Percentiles rank a stretch among this genome's conserved stretches.
phyloP scores from a whole-genome alignment of 2,888 invertebrate genomes.

The Dryococelus australis region DNA sequence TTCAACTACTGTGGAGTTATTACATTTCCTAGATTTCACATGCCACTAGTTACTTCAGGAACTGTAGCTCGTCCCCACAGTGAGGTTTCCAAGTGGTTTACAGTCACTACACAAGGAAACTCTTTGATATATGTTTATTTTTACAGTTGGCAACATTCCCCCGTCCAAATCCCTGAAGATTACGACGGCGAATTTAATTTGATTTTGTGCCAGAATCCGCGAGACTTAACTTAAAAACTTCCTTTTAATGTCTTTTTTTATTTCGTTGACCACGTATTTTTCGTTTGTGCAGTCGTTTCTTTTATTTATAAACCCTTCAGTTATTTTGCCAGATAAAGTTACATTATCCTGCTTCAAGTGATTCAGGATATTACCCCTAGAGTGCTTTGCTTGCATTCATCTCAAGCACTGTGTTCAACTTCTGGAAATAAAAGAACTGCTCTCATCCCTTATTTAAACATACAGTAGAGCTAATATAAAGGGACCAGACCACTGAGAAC shows the following conservation, averaged over 20 bases:
- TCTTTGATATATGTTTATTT: not conserved
- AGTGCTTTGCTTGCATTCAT: no score
- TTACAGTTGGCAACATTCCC: conserved; percentile 10
- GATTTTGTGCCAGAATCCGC: not conserved
- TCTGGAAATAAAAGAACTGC: no score
- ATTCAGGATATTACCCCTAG: not conserved
- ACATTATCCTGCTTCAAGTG: not conserved
- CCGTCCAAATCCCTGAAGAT: not conserved
- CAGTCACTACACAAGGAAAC: not conserved
- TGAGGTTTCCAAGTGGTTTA: not conserved
- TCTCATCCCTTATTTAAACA: no score
- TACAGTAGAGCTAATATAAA: no score
- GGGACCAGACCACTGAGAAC: no score
- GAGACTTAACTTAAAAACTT: conserved; percentile 13
- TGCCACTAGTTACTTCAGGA: not conserved
- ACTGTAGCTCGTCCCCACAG: not conserved
- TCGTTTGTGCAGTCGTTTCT: not conserved
- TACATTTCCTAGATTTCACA: not conserved
- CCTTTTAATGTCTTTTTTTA: not conserved
- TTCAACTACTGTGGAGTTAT: no score
- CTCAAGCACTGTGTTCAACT: no score
- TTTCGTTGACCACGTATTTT: conserved; percentile 2
- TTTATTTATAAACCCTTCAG: not conserved
- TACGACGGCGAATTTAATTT: conserved; percentile 5
- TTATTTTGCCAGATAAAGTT: not conserved